Base-by-base conservation (phyloP, 2,888 invertebrate species). In the Cybosia mesomella region DNA sequence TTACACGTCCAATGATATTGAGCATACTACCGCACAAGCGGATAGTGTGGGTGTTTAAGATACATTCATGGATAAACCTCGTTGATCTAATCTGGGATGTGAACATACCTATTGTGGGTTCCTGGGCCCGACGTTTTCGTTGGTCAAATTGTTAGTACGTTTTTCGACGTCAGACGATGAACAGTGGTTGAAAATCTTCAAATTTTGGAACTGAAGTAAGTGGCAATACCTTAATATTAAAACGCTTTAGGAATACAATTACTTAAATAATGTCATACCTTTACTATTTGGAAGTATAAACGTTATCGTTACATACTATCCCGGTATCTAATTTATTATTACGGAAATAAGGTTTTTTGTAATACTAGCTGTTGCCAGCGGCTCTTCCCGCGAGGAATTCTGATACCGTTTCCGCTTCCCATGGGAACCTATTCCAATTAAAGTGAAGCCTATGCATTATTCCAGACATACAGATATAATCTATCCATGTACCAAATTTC, bases 81-180 rank as follows among this genome's bases (percentile, higher is more conserved):
- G 5, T 34, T 36, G 34, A 58, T 58, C 58, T 58, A 58, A 36
- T 58, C 58, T 15, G 58, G 22, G 0, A 21, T 59, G 36, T 36
- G 22, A 39, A 24, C 18, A 39, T 18, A 24, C 36, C 24, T 24
- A 59, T 24, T 39, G 22, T 18, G 39, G 15, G 24, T 59, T 24
- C 24, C 22, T 39, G 22, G 21, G 21, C n/a, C 21, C 8, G 13
- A 36, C 22, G 58, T 22, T 36, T 59, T 34, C 15, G 22, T 36
- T 59, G 2, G 22, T 36, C 58, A 36, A 22, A 59, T 15, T 36
- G 15, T 13, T 59, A 22, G 21, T 15, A 13, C 22, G 15, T 22
- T 59, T 13, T 49, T 49, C 49, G 49, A 49, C 49, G 49, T 49
- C 49, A 49, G 49, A 9, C 49, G 49, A 49, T 49, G n/a, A 49